phyloP scores from a whole-genome alignment of 2,797 vertebrate species.

The Chrysocyon brachyurus region DNA sequence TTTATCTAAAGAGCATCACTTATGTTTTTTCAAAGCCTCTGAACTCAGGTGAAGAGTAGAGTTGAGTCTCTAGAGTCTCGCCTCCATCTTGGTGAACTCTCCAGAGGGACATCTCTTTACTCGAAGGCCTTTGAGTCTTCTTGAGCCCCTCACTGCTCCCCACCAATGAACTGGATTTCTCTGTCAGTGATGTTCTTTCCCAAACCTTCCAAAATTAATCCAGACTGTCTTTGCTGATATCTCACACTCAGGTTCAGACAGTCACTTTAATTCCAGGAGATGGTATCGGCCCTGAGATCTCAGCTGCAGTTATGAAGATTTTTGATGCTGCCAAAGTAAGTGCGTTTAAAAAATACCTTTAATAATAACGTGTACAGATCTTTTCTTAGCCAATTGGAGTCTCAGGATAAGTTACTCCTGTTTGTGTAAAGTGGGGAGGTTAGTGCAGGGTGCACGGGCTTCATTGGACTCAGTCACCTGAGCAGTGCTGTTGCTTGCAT shows the following conservation, averaged over 20 bases:
- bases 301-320: slow-evolving; percentile 95
- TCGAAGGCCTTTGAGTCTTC: not conserved
- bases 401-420: not conserved
- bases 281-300: slow-evolving; percentile 99
- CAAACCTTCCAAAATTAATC: not conserved
- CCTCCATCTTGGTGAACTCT: not conserved
- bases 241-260: slow-evolving; percentile 92
- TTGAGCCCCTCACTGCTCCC: not conserved
- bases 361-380: not conserved
- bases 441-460: not conserved
- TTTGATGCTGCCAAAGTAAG: slow-evolving; percentile 97
- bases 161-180: not conserved
- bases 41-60: not conserved
- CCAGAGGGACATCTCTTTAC: not conserved
- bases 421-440: too few relatives aligned
- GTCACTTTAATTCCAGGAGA: slow-evolving; percentile 99
- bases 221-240: slow-evolving; percentile 64
- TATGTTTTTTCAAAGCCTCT: not conserved
- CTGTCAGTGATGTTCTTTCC: not conserved
- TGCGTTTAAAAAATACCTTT: not conserved
- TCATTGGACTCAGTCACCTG: accelerated
- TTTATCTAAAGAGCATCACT: not conserved
- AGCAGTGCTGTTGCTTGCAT: accelerated
- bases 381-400: not conserved
- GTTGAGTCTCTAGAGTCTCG: not conserved